Conservation (phyloP, 2,888 invertebrate species). For the Andrena haemorrhoa region DNA sequence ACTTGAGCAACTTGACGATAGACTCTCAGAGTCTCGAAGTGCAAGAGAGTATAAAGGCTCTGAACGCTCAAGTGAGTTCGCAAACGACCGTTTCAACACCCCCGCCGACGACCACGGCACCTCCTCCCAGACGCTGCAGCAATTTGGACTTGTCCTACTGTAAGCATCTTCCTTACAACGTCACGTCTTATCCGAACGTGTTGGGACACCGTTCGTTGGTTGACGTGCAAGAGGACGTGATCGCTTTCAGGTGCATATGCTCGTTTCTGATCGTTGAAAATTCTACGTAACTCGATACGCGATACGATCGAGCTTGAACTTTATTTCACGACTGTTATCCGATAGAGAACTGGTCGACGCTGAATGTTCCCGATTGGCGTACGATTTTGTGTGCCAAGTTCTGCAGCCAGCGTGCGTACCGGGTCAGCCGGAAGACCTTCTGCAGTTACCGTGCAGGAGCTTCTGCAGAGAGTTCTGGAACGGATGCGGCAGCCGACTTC, state of each 20-base stretch:
- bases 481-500: slow-evolving; percentile 92
- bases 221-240: slow-evolving; percentile 91
- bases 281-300: too few species aligned
- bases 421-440: slow-evolving; percentile 85
- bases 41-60: slow-evolving; percentile 85
- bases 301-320: background rate
- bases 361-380: slow-evolving; percentile 94
- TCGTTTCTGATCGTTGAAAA: background rate
- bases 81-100: slow-evolving; percentile 77
- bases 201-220: slow-evolving; percentile 89
- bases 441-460: slow-evolving; percentile 91
- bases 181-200: slow-evolving; percentile 93
- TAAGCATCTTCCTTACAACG: slow-evolving; percentile 90
- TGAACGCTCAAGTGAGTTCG: slow-evolving; percentile 83
- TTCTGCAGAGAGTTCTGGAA: slow-evolving; percentile 94
- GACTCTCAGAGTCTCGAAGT: slow-evolving; percentile 89
- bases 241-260: slow-evolving; percentile 87
- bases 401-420: slow-evolving; percentile 91
- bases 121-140: slow-evolving; percentile 89
- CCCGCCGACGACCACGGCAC: slow-evolving; percentile 86
- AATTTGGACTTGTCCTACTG: slow-evolving; percentile 90
- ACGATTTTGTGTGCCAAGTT: slow-evolving; percentile 95
- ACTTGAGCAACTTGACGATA: slow-evolving; percentile 88
- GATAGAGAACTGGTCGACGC: slow-evolving; percentile 94
- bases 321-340: background rate